Percentiles rank a stretch among this genome's conserved stretches.
Evolutionary conservation across 1,140 invertebrate genomes (phyloP).

Genomic region (Mya arenaria): DNA sequence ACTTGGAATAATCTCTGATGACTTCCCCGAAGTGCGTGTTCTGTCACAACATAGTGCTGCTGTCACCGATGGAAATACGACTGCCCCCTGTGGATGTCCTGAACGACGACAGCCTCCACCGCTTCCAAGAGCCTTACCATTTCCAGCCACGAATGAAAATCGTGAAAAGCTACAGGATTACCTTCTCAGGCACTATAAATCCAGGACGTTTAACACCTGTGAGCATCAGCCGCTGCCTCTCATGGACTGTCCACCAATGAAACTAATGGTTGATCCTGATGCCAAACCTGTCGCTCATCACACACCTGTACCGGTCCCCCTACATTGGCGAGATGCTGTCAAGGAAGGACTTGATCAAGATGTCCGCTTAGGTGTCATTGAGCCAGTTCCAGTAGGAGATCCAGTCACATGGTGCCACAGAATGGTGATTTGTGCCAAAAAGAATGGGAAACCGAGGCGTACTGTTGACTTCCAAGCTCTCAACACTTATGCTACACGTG

Average conservation of each 20-base stretch:
- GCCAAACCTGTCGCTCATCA: conserved; percentile 31
- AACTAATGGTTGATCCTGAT: conserved; percentile 44
- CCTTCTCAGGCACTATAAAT: conserved; percentile 50
- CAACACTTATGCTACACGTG: conserved; percentile 37
- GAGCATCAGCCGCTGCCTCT: conserved; percentile 59
- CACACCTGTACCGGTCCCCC: conserved; percentile 45
- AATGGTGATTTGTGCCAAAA: conserved; percentile 49
- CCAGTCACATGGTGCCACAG: conserved; percentile 62
- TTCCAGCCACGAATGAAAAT: conserved; percentile 42
- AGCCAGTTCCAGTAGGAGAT: conserved; percentile 57
- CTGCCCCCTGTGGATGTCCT: conserved; percentile 38
- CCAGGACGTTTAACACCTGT: conserved; percentile 62
- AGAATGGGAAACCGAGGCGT: conserved; percentile 55
- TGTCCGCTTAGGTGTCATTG: conserved; percentile 60
- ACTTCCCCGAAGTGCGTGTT: neutral
- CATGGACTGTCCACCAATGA: conserved; percentile 53
- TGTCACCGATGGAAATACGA: neutral
- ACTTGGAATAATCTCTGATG: conserved; percentile 4
- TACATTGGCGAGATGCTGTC: conserved; percentile 59
- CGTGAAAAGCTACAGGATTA: conserved; percentile 35
- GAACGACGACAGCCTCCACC: conserved; percentile 46
- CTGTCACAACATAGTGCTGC: neutral
- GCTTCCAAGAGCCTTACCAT: conserved; percentile 32
- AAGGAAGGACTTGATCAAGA: conserved; percentile 57
- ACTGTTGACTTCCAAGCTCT: conserved; percentile 61